phyloP scores from a whole-genome alignment of 1,140 invertebrate species.

The Aethina tumida region DNA sequence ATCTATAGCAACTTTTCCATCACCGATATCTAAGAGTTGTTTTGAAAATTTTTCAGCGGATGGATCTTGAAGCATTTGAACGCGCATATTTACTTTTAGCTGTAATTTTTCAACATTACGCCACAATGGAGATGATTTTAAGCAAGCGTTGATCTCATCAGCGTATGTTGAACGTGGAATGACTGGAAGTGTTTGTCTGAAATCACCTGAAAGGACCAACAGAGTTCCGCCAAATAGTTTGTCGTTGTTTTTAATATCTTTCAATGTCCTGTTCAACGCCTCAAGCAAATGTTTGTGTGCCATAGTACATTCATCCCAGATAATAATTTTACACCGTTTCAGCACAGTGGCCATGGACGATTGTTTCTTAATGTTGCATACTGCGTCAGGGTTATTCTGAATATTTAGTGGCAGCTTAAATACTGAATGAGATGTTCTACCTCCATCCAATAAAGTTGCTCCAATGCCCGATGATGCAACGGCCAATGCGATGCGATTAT shows the following conservation, averaged over 20 bases:
- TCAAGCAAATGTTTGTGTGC: constrained; percentile 27
- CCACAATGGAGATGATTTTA: constrained; percentile 37
- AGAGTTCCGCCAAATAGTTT: constrained; percentile 10
- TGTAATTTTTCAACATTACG: constrained; percentile 29
- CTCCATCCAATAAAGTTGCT: constrained; percentile 34
- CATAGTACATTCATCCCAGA: constrained; percentile 28
- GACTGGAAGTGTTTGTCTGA: constrained; percentile 27
- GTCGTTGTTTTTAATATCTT: constrained; percentile 19
- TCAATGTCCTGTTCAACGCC: constrained; percentile 20
- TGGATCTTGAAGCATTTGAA: constrained; percentile 21
- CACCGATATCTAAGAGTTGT: constrained; percentile 24
- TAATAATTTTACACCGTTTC: constrained; percentile 17
- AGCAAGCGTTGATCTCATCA: constrained; percentile 36
- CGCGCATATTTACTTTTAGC: constrained; percentile 27
- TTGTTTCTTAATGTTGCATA: no score
- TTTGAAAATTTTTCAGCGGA: constrained; percentile 21
- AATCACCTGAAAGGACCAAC: constrained; percentile 18
- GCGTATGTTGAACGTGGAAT: constrained; percentile 33
- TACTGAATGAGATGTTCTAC: constrained; percentile 33
- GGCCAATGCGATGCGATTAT: constrained; percentile 19
- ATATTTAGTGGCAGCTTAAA: constrained; percentile 31
- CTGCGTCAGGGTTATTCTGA: constrained; percentile 25
- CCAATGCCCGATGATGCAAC: constrained; percentile 29
- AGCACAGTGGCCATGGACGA: constrained; percentile 21
- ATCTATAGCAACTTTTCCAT: constrained; percentile 15